Evolutionary conservation across 92 coral and sea anemone species (phyloP).

Genomic region (Scolanthus callimorphus): DNA sequence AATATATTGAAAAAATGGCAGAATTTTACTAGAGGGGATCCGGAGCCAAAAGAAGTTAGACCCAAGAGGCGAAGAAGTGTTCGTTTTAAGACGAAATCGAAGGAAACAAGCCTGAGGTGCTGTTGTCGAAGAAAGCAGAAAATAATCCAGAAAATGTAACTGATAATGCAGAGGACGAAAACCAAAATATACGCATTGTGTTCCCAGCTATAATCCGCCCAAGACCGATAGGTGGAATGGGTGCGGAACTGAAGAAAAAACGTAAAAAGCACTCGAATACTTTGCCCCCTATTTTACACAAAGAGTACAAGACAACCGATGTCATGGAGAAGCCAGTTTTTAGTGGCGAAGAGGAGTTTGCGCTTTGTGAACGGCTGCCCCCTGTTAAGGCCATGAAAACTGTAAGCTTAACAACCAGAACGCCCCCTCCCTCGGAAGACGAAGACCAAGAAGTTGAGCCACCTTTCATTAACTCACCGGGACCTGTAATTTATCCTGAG

Average conservation of each 20-base stretch:
- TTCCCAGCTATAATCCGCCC: conserved; percentile 39
- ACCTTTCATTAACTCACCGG: background rate
- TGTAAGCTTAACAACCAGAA: conserved; percentile 15
- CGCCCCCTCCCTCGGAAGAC: conserved; percentile 25
- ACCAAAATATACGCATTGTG: conserved; percentile 25
- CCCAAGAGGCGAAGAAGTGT: conserved; percentile 45
- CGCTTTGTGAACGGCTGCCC: conserved; percentile 13
- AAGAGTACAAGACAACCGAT: conserved; percentile 3
- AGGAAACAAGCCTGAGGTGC: conserved; percentile 10
- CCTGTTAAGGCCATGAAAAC: conserved; percentile 7
- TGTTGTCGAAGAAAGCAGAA: background rate
- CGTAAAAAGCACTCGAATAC: conserved; percentile 1
- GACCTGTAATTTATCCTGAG: background rate
- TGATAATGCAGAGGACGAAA: background rate
- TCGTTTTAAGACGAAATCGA: conserved; percentile 30
- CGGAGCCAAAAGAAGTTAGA: conserved; percentile 17
- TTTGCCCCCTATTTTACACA: conserved; percentile 18
- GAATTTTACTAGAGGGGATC: conserved; percentile 28
- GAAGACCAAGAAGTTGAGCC: conserved; percentile 13
- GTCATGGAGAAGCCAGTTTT: background rate
- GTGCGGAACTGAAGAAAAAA: conserved; percentile 11
- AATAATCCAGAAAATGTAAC: background rate
- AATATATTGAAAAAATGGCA: conserved; percentile 48
- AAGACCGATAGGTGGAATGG: conserved; percentile 18
- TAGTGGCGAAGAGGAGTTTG: background rate